phyloP scores from a whole-genome alignment of 53 echinoderm and acorn worm species.

The Mesocentrotus franciscanus region DNA sequence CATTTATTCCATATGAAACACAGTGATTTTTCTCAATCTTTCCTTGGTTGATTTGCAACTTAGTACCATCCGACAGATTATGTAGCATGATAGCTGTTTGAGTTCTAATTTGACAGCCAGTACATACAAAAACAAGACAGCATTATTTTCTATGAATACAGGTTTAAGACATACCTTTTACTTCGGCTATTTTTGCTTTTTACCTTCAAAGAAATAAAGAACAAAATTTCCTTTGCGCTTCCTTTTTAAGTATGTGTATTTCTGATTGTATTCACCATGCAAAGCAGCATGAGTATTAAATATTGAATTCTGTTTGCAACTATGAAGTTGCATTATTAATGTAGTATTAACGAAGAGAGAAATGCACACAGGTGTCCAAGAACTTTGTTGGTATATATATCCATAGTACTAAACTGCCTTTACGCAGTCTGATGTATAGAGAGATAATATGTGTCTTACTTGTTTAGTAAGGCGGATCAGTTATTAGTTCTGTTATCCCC shows the following conservation, averaged over 20 bases:
- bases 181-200: neutral
- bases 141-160: neutral
- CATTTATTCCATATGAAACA: neutral
- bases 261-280: conserved; percentile 25
- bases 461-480: neutral
- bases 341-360: neutral
- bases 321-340: neutral
- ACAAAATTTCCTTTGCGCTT: conserved; percentile 38
- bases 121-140: conserved; percentile 1
- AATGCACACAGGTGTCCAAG: neutral
- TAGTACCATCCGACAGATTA: neutral
- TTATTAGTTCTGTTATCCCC: neutral
- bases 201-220: neutral
- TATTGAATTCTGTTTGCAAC: conserved; percentile 14
- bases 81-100: neutral
- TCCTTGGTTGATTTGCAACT: neutral
- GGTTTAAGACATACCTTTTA: neutral
- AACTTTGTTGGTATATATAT: neutral
- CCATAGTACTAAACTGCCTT: conserved; percentile 2
- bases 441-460: neutral
- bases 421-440: neutral
- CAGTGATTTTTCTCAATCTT: neutral
- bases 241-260: conserved; percentile 7
- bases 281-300: conserved; percentile 16
- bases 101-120: neutral